Conservation (phyloP, 1,140 invertebrate genomes). For the Trinorchestia longiramus region DNA sequence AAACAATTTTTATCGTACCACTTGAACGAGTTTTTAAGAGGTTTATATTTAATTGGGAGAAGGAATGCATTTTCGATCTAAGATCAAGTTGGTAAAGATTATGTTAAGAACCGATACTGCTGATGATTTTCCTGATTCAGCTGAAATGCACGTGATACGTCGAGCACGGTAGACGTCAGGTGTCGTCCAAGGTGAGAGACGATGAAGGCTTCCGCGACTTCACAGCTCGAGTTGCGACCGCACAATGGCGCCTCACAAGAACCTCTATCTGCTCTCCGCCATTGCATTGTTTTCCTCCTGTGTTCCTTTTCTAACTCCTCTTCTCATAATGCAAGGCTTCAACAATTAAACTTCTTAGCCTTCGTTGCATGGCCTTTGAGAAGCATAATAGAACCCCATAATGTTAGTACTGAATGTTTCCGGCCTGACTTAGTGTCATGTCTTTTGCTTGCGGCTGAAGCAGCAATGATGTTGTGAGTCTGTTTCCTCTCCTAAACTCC, state of each 20-base stretch:
- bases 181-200: constrained; percentile 17
- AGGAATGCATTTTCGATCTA: not conserved
- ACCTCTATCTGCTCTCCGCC: not conserved
- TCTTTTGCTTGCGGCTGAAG: not conserved
- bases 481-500: not conserved
- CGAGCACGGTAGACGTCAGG: not conserved
- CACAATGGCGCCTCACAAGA: not conserved
- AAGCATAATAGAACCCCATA: constrained; percentile 35
- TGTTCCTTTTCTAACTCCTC: not conserved
- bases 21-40: not conserved
- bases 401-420: not conserved
- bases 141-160: not conserved
- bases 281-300: not conserved
- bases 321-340: constrained; percentile 49
- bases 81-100: not conserved
- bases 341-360: constrained; percentile 37
- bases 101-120: not conserved
- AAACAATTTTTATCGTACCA: not conserved
- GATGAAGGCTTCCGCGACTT: not conserved
- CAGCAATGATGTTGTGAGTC: not conserved
- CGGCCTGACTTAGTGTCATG: not conserved
- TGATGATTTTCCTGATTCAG: not conserved
- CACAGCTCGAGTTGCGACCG: not conserved
- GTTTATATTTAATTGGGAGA: not conserved
- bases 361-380: constrained; percentile 16